Conservation (phyloP, 2,797 vertebrate species). For the Sardinella longiceps region DNA sequence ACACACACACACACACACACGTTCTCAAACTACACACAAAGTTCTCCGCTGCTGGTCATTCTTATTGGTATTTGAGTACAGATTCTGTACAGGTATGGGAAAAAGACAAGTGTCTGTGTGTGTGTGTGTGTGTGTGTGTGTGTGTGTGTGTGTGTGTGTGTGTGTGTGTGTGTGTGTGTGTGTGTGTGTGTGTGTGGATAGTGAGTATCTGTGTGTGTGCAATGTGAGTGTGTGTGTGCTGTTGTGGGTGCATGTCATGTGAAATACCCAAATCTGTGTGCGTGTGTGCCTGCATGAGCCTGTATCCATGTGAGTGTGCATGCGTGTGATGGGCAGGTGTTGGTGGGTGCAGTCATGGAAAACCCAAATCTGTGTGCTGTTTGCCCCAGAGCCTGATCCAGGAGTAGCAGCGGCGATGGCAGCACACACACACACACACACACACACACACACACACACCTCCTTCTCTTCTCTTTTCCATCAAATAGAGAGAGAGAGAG, state of each 20-base stretch:
- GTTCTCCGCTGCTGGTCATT: background rate
- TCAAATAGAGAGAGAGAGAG: background rate
- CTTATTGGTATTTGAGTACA: too few relatives aligned
- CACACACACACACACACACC: background rate
- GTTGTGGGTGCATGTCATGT: background rate
- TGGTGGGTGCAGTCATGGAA: background rate
- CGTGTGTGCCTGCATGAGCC: background rate
- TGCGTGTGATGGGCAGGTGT: background rate
- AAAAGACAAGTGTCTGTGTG: background rate
- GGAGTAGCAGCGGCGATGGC: background rate
- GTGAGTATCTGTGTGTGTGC: background rate
- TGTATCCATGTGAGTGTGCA: background rate
- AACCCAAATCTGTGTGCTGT: background rate
- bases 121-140: background rate
- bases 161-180: background rate
- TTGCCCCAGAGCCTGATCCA: background rate
- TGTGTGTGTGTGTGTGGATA: background rate
- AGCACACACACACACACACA: slow-evolving; percentile 23
- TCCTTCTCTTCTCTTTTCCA: slow-evolving; percentile 37
- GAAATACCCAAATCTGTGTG: background rate
- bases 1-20: too few relatives aligned
- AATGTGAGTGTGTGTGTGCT: background rate
- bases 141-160: slow-evolving; percentile 10
- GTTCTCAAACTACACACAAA: too few relatives aligned
- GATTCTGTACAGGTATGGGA: too few relatives aligned